These are phyloP conservation scores for Drosophila melanogaster DNA, from an alignment of 1,140 invertebrate genomes.

Conservation along the genomic window Release_6_plus_ISO1_MT NT_033777.3:16701501-16702000, in stretches of 20 bases:
- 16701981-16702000: conserved; percentile 22
- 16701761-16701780: too few species aligned
- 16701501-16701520: conserved; percentile 72
- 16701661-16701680: conserved; percentile 4
- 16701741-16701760: too few species aligned
- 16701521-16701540: conserved; percentile 81
- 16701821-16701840: too few species aligned
- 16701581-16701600: conserved; percentile 45
- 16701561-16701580: conserved; percentile 39
- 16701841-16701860: too few species aligned
- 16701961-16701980: background rate
- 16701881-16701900: background rate
- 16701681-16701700: conserved; percentile 18
- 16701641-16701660: conserved; percentile 29
- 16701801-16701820: too few species aligned
- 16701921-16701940: background rate
- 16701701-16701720: conserved; percentile 31
- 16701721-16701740: background rate
- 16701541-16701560: conserved; percentile 69
- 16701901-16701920: background rate
- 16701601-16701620: conserved; percentile 44
- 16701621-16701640: conserved; percentile 19
- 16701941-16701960: background rate
- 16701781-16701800: too few species aligned
- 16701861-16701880: too few species aligned